Evolutionary conservation across 2,888 invertebrate species (phyloP).

Genomic region (Dryadula phaetusa): DNA sequence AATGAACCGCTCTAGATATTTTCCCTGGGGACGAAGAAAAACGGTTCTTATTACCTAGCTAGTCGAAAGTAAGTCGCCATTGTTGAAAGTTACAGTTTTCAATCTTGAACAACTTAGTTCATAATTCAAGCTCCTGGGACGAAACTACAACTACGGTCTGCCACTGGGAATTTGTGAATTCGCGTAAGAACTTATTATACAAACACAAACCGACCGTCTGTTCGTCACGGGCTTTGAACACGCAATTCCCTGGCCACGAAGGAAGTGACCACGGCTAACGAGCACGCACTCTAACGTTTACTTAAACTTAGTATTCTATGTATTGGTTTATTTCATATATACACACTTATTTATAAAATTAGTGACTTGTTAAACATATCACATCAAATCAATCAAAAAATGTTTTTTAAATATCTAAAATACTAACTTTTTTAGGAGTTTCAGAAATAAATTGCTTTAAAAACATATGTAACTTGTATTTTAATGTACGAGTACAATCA

Average conservation of each 20-base stretch:
- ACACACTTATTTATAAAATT: background rate
- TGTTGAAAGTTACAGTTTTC: conserved; percentile 59
- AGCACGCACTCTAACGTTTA: conserved; percentile 11
- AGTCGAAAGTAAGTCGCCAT: conserved; percentile 49
- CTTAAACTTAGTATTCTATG: background rate
- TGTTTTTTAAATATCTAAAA: no score
- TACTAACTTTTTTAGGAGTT: no score
- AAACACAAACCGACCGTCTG: conserved; percentile 45
- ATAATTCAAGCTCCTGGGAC: conserved; percentile 66
- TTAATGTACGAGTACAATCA: no score
- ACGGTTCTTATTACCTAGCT: conserved; percentile 49
- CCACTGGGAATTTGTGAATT: conserved; percentile 60
- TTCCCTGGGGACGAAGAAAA: conserved; percentile 61
- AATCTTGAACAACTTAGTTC: conserved; percentile 69
- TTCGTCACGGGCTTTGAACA: conserved; percentile 50
- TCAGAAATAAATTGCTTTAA: no score
- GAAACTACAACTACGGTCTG: conserved; percentile 53
- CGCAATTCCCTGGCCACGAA: conserved; percentile 55
- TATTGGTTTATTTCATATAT: background rate
- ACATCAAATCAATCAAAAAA: no score
- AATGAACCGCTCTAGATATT: conserved; percentile 35
- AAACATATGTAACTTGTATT: no score
- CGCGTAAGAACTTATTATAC: conserved; percentile 47
- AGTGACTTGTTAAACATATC: no score
- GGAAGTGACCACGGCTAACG: conserved; percentile 28